Base-by-base conservation (phyloP, 2,797 vertebrate genomes). In the Mormyrus proboscirostris region DNA sequence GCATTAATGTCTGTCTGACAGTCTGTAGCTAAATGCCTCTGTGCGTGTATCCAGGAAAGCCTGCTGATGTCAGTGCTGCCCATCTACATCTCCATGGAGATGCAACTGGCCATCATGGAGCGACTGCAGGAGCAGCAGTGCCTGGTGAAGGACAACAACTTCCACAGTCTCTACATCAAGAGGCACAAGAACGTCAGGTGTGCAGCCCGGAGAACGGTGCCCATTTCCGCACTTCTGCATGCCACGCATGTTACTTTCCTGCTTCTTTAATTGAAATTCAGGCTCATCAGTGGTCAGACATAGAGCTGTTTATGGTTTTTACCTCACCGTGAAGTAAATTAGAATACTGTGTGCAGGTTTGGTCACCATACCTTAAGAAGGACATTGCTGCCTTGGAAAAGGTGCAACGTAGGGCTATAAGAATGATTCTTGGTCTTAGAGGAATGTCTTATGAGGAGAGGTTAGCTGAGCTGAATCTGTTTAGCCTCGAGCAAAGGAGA, bases 121-220 rank as follows among this genome's bases (percentile, higher is more conserved):
- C 95, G 98, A 38, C 94, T 99, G 25, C 98, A 97, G 93, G 98
- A 99, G 76, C 96, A 95, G 88, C 96, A 97, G 92, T 96, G 95
- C 50, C 95, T 97, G 73, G 94, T 97, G 91, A 97, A 97, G 0
- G 98, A 99, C 92, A 99, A 99, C 93, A 99, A 99, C 94, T 99
- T 99, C 93, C 98, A 99, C 92, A 99, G 97, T 88, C 96, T 99
- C 0, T 99, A 99, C 0, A 98, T 99, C 49, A 99, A 99, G 95
- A 96, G 99, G 41, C 99, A 99, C 2, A 98, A 98, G 93, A 99
- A 99, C 0, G 99, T 99, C 93, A 99, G 99, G 99, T 99, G 95
- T 9, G 57, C 38, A 16, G 65, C n/a, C n/a, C 8, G 2, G 59
- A 62, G 22, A 25, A 25, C 2, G 22, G 8, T 62, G 59, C 22